Base-by-base conservation (phyloP, 2,888 invertebrate species). In the Diachrysia chrysitis region DNA sequence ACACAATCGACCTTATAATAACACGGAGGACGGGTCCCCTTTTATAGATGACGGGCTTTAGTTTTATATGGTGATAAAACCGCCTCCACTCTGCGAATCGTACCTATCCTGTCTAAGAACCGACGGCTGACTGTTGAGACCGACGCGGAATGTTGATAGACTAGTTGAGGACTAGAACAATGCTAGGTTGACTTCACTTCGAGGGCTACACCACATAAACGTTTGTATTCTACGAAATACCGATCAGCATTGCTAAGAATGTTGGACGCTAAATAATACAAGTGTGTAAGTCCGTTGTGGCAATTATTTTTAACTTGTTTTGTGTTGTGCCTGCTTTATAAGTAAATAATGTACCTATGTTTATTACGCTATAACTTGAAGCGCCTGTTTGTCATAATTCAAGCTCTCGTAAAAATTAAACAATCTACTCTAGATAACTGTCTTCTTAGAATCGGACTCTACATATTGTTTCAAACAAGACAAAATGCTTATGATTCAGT, bases 71-170 rank as follows among this genome's bases (percentile, higher is more conserved):
- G 77, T 75, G 80, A 83, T 82, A 82, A 74, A 78, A 73, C 71
- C 73, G 72, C 73, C 78, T 69, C 67, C 59, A 73, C 37, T 63
- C 60, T 57, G 58, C 63, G 67, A 66, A 73, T 69, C 46, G 53
- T 35, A 64, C 21, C 62, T 55, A 76, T 80, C 78, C 78, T 78
- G 79, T 82, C 81, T 82, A 77, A 79, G 67, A 65, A 37, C 54
- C 63, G 82, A 74, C 83, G 81, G 82, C 82, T 83, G 83, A 81
- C 83, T 75, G 81, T 79, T 85, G 88, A 85, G 86, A 87, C 82
- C 81, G 85, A 83, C 73, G 76, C 71, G 88, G 87, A 87, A 89
- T 90, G 89, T 88, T 87, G 88, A 90, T 87, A 85, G 85, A 88
- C 89, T 84, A 88, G 87, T 86, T 81, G 81, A 88, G 82, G 78